Evolutionary conservation across 1,140 invertebrate species (phyloP), one percentile per base, ranked within the genome.

Genomic region (Ostrea denselamellosa): DNA sequence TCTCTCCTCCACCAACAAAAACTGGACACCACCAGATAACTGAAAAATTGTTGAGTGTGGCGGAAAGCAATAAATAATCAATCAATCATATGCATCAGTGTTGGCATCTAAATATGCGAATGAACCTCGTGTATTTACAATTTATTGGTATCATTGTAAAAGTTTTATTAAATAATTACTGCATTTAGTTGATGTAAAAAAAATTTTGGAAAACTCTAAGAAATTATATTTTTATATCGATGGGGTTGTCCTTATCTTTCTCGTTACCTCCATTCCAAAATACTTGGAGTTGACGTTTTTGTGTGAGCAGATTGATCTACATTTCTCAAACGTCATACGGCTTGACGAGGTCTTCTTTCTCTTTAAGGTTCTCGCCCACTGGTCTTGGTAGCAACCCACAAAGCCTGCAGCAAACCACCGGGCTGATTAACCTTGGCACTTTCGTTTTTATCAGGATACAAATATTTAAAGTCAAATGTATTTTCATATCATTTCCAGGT

Each of bases 281-380:
- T 77, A 77, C 12, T 28, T 28, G 5, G 68, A 77, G 25, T 77
- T 77, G 68, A 77, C 28, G 34, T 77, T 34, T 25, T 77, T 77
- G 68, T 77, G 68, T 22, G 68, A 44, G 25, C 68, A 77, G 14
- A 77, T 77, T 25, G 10, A 14, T 77, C 28, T 77, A 77, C 68
- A 77, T 34, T 77, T 77, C 2, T 77, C 28, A 34, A 28, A 34
- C 2, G 68, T 77, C 68, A 77, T 77, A 9, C 12, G 12, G 0
- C 68, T 25, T 28, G 22, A 25, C 10, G 22, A 14, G 22, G 25
- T 77, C 28, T 77, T 77, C 68, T 77, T 77, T 77, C 68, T 25
- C 25, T 25, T 25, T 5, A 77, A 25, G 28, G 68, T 77, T 34
- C 68, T 77, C 12, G 68, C 22, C 68, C 68, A 77, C 25, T 77